phyloP scores from a whole-genome alignment of 2,888 invertebrate species.

The Norana najaformis region DNA sequence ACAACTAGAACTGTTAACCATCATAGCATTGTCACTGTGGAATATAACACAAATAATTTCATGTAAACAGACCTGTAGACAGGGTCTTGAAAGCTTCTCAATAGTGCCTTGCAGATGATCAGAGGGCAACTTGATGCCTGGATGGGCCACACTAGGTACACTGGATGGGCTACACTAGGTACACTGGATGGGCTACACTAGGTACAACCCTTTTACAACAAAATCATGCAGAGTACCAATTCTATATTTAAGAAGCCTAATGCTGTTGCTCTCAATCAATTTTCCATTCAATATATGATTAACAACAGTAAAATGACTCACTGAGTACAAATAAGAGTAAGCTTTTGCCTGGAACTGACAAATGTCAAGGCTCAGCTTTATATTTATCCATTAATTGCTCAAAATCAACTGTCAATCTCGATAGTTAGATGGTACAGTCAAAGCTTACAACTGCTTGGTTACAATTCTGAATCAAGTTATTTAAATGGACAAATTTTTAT shows the following conservation, averaged over 20 bases:
- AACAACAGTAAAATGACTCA: not conserved
- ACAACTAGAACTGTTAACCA: constrained; percentile 22
- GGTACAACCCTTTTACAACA: not conserved
- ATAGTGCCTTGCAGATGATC: no score
- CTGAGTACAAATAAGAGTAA: not conserved
- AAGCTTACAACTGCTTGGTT: not conserved
- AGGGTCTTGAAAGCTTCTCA: no score
- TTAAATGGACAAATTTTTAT: not conserved
- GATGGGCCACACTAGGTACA: no score
- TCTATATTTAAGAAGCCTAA: not conserved
- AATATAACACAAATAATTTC: no score
- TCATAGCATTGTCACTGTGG: not conserved
- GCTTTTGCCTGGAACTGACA: no score
- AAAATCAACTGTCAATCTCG: not conserved
- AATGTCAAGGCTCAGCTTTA: not conserved
- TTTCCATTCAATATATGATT: not conserved
- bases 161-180: no score
- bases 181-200: no score
- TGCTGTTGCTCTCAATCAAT: no score
- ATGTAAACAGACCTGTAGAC: no score
- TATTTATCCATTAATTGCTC: not conserved
- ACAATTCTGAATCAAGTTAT: not conserved
- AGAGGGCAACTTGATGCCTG: no score
- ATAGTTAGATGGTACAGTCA: not conserved
- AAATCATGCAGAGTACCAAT: not conserved